Percentiles rank a stretch among this genome's conserved stretches.
These are phyloP conservation scores for Zootermopsis nevadensis DNA, from an alignment of 2,888 invertebrate species.

Conservation along the genomic window DNA sequence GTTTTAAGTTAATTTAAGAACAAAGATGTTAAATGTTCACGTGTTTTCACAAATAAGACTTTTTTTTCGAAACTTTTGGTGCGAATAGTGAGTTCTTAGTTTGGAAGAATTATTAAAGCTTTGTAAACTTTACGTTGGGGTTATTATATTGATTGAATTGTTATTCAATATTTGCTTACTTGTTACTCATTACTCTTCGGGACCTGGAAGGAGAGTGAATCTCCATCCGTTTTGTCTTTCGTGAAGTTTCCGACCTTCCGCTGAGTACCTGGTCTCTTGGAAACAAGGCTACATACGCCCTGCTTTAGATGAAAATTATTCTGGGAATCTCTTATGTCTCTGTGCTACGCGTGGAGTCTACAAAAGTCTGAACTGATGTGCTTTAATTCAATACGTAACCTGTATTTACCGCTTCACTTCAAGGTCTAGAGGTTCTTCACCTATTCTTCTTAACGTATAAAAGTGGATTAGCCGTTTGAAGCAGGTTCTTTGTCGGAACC, in stretches of 20 bases:
- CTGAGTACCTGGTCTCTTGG: background rate
- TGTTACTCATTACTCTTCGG: background rate
- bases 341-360: background rate
- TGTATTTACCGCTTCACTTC: background rate
- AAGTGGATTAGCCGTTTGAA: background rate
- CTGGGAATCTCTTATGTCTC: slow-evolving; percentile 7
- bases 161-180: too few species aligned
- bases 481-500: background rate
- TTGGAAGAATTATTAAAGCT: too few species aligned
- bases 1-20: too few species aligned
- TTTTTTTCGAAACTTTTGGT: too few species aligned
- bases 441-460: background rate
- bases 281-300: slow-evolving; percentile 27
- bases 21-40: too few species aligned
- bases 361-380: background rate
- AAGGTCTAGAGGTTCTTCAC: slow-evolving; percentile 17
- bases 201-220: background rate
- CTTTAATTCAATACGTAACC: background rate
- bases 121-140: too few species aligned
- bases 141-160: too few species aligned
- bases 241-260: background rate
- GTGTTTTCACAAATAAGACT: too few species aligned
- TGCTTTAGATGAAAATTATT: slow-evolving; percentile 13
- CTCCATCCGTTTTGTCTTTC: background rate
- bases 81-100: too few species aligned